A percentile compares a stretch with the other conserved stretches of the same genome.
These are phyloP conservation scores for Mus spicilegus DNA, from an alignment of 2,113 vertebrate species.

Conservation along the genomic window DNA sequence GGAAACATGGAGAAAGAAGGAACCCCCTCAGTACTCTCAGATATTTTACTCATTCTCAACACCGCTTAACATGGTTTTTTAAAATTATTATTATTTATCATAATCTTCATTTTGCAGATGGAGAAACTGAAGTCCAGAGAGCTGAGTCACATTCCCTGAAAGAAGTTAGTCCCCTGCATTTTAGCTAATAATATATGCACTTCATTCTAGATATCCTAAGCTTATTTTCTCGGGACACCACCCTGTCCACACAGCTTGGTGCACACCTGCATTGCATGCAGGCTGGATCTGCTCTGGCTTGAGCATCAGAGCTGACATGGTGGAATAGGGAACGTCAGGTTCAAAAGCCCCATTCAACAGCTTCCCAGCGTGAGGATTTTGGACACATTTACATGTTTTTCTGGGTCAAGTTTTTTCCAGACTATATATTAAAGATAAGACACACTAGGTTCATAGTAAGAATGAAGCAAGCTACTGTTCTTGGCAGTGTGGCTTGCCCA, in stretches of 20 bases:
- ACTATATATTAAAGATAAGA: conserved; percentile 2
- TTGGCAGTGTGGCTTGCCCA: background rate
- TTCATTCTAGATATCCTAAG: background rate
- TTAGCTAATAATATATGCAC: background rate
- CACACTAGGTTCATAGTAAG: background rate
- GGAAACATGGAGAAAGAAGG: background rate
- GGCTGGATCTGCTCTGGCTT: background rate
- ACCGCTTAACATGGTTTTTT: background rate
- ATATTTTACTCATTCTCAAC: background rate
- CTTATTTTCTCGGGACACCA: background rate
- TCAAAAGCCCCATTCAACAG: background rate
- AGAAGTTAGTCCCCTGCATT: background rate
- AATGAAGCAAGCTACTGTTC: background rate
- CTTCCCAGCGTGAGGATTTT: background rate
- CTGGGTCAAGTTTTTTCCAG: background rate
- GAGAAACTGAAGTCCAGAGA: background rate
- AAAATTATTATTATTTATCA: background rate
- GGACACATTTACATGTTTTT: background rate
- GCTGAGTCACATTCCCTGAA: background rate
- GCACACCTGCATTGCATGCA: background rate
- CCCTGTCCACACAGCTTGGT: background rate
- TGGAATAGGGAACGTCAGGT: background rate
- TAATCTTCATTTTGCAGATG: background rate
- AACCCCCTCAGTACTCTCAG: background rate
- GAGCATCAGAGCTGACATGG: background rate